Base-by-base conservation (phyloP, 2,797 vertebrate species). In the Hippoglossus hippoglossus region DNA sequence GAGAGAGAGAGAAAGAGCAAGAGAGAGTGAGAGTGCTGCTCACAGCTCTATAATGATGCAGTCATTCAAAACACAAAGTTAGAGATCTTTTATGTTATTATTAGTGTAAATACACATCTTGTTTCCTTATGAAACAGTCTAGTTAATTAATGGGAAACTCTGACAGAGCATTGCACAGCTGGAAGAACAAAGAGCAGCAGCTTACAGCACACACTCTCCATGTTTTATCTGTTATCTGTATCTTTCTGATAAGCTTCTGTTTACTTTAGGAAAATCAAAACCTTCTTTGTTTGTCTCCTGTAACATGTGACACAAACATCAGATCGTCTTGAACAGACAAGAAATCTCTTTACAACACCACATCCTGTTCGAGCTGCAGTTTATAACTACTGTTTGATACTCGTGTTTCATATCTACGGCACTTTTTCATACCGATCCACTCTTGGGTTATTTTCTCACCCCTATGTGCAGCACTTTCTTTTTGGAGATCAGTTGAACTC, bases 351-450 rank as follows among this genome's bases (percentile, higher is more conserved):
- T 15, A 49, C 3, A 0, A 22, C 11, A 12, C 24, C 49, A 19
- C 26, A 67, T 49, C 34, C 57, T 24, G 22, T 60, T 28, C 28
- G 57, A 36, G 22, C 51, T 56, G 2, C 50, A 72, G 26, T 52
- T 31, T 2, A 16, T 57, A 46, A 72, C 36, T 39, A 13, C 36
- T 39, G 10, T 39, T 12, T 39, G 36, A 39, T 39, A 4, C 36
- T 39, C 36, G 11, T 4, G 12, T 13, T 12, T 39, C 36, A 39
- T 39, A 13, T 39, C 36, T 39, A 12, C 2, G 3, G 36, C 3
- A 39, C 12, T 4, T 39, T 12, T 13, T 39, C 11, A 39, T 12
- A 39, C 11, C 10, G 10, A 39, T 39, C 12, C 36, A 39, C 36
- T 39, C 36, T 39, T 13, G 36, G 36, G 3, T 39, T 39, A 3